phyloP scores from a whole-genome alignment of 2,113 vertebrate species.

The Burhinus oedicnemus region DNA sequence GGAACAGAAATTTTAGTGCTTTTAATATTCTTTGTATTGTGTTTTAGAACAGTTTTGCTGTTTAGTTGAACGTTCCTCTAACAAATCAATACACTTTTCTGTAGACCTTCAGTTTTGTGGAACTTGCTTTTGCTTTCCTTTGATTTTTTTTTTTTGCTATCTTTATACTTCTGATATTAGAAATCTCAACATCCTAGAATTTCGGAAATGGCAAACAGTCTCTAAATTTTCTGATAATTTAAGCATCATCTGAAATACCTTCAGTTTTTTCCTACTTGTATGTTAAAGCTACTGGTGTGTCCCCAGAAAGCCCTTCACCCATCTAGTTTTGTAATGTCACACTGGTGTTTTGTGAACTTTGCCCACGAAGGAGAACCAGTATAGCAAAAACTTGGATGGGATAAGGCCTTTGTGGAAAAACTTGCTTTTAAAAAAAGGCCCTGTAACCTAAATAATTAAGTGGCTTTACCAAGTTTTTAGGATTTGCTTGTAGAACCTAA shows the following conservation, averaged over 20 bases:
- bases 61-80: neutral
- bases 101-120: neutral
- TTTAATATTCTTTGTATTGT: constrained; percentile 31
- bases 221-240: neutral
- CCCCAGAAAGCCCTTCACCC: neutral
- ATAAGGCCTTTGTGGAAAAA: neutral
- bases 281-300: neutral
- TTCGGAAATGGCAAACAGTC: neutral
- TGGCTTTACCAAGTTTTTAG: neutral
- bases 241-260: neutral
- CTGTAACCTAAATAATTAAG: neutral
- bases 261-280: neutral
- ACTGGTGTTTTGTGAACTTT: neutral
- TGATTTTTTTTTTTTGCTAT: neutral
- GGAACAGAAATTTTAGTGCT: constrained; percentile 48
- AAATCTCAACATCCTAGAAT: neutral
- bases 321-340: rapidly evolving
- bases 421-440: neutral
- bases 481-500: neutral
- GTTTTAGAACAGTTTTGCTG: neutral
- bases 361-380: neutral
- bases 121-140: neutral
- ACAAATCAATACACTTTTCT: neutral
- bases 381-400: neutral
- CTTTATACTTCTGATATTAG: neutral